A percentile compares a stretch with the other conserved stretches of the same genome.
These are phyloP conservation scores for Odontamblyopus lacepedii DNA, from an alignment of 2,797 vertebrate genomes.

Conservation along the genomic window DNA sequence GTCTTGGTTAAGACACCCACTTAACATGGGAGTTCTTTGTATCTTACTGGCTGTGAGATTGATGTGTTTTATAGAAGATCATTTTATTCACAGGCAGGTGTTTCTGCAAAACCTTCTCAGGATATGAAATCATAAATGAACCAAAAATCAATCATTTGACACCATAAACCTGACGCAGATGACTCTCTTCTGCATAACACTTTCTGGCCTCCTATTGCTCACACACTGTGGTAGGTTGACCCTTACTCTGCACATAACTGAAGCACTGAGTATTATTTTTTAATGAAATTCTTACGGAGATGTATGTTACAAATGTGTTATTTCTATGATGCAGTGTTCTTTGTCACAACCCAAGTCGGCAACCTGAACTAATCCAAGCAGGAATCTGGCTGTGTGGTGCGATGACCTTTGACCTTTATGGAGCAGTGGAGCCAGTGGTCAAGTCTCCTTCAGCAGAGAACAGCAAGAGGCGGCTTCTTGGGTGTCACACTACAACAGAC, in stretches of 20 bases:
- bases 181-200: constrained; percentile 29
- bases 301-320: constrained; percentile 32
- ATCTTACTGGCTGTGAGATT: constrained; percentile 19
- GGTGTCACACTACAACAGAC: constrained; percentile 31
- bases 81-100: constrained; percentile 10
- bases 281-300: constrained; percentile 41
- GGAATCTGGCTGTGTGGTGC: constrained; percentile 53
- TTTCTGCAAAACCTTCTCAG: constrained; percentile 16
- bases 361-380: constrained; percentile 74
- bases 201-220: constrained; percentile 28
- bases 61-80: not conserved
- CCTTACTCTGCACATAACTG: constrained; percentile 13
- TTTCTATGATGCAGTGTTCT: constrained; percentile 37
- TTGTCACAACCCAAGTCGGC: constrained; percentile 40
- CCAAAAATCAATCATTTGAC: constrained; percentile 41
- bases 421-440: constrained; percentile 30
- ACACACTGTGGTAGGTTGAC: constrained; percentile 9
- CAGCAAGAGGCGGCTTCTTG: constrained; percentile 48
- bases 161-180: constrained; percentile 38
- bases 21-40: not conserved
- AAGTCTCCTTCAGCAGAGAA: constrained; percentile 39
- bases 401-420: constrained; percentile 48
- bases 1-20: not conserved
- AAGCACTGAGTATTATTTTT: constrained; percentile 27
- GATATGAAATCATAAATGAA: no score